phyloP scores from a whole-genome alignment of 1,140 invertebrate genomes.

The Idris sp. region DNA sequence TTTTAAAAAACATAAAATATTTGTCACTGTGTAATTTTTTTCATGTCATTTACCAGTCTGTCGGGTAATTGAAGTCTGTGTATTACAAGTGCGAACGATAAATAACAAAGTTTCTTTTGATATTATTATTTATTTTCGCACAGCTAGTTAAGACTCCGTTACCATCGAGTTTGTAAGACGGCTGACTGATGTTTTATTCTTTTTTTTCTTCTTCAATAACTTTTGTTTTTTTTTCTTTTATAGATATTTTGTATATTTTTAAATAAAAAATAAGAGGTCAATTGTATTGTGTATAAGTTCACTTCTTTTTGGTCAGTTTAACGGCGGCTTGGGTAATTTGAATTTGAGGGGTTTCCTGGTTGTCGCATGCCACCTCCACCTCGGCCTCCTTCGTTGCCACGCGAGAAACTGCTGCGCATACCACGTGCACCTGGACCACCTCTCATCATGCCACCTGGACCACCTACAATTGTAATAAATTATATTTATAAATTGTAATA shows the following conservation, averaged over 20 bases:
- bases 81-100: constrained; percentile 34
- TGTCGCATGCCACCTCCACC: constrained; percentile 74
- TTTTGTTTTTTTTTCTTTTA: constrained; percentile 10
- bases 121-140: constrained; percentile 19
- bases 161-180: constrained; percentile 29
- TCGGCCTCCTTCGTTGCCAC: constrained; percentile 74
- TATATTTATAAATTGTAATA: no score
- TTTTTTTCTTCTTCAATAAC: no score
- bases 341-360: constrained; percentile 69
- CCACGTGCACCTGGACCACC: constrained; percentile 71
- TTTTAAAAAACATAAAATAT: no score
- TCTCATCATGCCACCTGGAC: constrained; percentile 74
- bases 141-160: constrained; percentile 22
- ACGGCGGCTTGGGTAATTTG: constrained; percentile 73
- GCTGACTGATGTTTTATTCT: constrained; percentile 20
- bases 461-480: no score
- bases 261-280: constrained; percentile 37
- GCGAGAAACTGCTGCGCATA: constrained; percentile 71
- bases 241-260: no score
- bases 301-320: constrained; percentile 64
- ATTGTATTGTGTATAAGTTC: constrained; percentile 24
- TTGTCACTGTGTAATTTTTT: no score
- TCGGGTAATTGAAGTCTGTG: no score
- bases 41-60: no score
- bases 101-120: no score